Conservation (phyloP, 2,113 vertebrate genomes). For the Rhineura floridana region DNA sequence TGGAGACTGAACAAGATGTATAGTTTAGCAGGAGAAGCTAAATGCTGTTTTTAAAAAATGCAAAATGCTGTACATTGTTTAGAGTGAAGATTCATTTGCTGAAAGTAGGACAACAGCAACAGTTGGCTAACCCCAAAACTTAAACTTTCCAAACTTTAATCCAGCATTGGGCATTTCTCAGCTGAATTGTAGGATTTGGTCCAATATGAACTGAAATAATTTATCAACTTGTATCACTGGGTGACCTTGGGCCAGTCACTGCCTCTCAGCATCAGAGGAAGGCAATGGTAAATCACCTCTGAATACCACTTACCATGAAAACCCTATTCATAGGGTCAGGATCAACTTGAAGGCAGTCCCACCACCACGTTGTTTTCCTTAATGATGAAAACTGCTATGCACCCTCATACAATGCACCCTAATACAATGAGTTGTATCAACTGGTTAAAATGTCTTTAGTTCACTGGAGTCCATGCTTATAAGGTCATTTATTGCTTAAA, state of each 20-base stretch:
- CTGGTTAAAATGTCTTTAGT: neutral
- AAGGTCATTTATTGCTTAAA: slow-evolving; percentile 8
- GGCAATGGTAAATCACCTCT: too few species aligned
- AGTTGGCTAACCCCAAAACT: slow-evolving; percentile 15
- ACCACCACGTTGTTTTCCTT: too few species aligned
- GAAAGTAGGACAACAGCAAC: neutral
- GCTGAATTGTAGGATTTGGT: neutral
- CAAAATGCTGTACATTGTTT: neutral
- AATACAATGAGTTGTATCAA: neutral
- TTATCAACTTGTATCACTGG: neutral
- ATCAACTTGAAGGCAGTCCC: too few species aligned
- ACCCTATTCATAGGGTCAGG: too few species aligned
- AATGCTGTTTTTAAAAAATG: neutral
- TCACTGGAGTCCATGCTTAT: slow-evolving; percentile 1
- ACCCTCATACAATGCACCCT: neutral
- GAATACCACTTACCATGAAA: too few species aligned
- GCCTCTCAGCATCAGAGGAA: too few species aligned
- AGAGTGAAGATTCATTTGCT: neutral
- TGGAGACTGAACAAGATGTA: neutral
- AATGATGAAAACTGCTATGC: too few species aligned
- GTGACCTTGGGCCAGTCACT: too few species aligned
- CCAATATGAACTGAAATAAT: neutral
- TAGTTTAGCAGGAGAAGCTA: neutral
- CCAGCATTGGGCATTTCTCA: neutral
- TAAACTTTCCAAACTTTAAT: accelerated